phyloP scores from a whole-genome alignment of 2,113 vertebrate genomes.

The Rhinolophus sinicus region DNA sequence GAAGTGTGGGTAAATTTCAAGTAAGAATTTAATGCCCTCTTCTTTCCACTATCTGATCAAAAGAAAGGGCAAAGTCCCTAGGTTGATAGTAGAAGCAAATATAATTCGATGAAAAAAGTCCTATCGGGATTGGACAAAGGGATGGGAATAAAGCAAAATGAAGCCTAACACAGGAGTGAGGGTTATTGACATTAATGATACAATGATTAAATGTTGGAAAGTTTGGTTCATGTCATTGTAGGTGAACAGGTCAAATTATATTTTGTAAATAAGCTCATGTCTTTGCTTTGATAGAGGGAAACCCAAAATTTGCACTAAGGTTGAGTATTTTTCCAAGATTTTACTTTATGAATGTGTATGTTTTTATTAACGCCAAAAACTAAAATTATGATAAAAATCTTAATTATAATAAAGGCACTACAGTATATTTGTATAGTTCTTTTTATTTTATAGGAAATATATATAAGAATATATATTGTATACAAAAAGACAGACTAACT shows the following conservation, averaged over 20 bases:
- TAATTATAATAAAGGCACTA: background rate
- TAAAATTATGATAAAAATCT: constrained; percentile 50
- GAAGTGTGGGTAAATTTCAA: background rate
- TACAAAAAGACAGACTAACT: background rate
- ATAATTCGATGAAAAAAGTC: background rate
- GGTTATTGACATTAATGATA: background rate
- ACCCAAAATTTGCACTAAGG: background rate
- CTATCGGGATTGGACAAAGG: background rate
- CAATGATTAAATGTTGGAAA: background rate
- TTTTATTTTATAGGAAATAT: background rate
- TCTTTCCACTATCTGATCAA: background rate
- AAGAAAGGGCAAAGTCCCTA: background rate
- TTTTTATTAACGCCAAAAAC: background rate
- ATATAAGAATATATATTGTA: background rate
- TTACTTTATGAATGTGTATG: background rate
- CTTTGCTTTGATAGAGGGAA: background rate
- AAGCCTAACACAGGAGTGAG: background rate
- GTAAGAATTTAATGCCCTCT: background rate
- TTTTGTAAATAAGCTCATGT: background rate
- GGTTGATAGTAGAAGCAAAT: background rate
- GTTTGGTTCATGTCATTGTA: background rate
- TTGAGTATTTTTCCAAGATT: background rate
- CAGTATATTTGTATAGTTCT: background rate
- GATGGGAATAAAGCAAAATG: background rate
- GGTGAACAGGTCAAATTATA: background rate